Conservation (phyloP, 1,140 invertebrate genomes). For the Acromyrmex heyeri region DNA sequence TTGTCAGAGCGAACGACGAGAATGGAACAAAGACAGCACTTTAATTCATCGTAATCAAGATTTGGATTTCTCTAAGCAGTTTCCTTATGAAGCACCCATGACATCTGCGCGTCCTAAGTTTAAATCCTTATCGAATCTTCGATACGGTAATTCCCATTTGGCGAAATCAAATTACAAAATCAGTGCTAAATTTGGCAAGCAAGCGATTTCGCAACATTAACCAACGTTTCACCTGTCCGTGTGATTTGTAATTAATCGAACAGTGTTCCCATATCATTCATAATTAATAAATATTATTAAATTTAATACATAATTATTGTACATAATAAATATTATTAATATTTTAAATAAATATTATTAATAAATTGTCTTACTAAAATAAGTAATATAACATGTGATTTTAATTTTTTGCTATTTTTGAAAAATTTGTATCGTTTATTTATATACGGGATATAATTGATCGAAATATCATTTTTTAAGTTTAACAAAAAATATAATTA, state of each 20-base stretch:
- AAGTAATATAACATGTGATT: neutral
- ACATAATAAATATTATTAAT: neutral
- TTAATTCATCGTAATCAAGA: neutral
- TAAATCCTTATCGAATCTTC: neutral
- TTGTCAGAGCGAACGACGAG: neutral
- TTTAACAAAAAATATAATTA: neutral
- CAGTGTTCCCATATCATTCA: neutral
- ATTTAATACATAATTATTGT: too few relatives aligned
- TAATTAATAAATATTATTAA: slow-evolving; percentile 1
- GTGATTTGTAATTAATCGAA: neutral
- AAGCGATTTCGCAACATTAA: neutral
- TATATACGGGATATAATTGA: neutral
- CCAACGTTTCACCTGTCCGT: neutral
- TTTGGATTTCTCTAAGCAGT: neutral
- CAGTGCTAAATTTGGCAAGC: neutral
- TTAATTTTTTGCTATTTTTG: neutral
- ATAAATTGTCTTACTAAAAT: slow-evolving; percentile 13
- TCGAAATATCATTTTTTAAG: neutral
- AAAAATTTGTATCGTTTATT: neutral
- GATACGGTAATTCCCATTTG: slow-evolving; percentile 12
- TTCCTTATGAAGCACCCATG: neutral
- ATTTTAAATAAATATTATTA: slow-evolving; percentile 20
- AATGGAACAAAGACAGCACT: slow-evolving; percentile 14
- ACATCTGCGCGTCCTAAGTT: neutral
- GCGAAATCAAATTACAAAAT: neutral